Evolutionary conservation across 2,797 vertebrate species (phyloP), one percentile per base, ranked within the genome.

Genomic region (Serranus cabrilla): DNA sequence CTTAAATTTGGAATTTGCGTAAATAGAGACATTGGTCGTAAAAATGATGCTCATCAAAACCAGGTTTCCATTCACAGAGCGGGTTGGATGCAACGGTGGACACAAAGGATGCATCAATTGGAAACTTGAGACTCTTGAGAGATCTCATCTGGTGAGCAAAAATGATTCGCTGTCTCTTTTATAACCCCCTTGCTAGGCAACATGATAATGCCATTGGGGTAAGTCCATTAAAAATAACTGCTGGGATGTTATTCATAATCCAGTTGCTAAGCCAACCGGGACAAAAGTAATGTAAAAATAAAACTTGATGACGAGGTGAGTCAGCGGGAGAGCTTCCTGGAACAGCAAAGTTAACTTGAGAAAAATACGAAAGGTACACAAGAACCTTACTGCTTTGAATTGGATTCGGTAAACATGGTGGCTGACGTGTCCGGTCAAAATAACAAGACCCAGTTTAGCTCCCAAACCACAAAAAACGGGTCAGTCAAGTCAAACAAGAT

Each of bases 211-310:
- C 80, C 65, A 71, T 50, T 27, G 59, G 73, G 84, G 63, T 72
- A 80, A 79, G 65, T 90, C 89, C 76, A 91, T 92, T 88, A 92
- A 88, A 84, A 88, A 84, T 76, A 83, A 85, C 84, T 76, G 72
- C 74, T 63, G 27, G 83, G 88, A 84, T 82, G 79, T 89, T 91
- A 85, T 85, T 92, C 85, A 89, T 81, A 31, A 77, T 77, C 64
- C 71, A 76, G 91, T 92, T 93, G 84, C 91, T 85, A 87, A 69
- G 91, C 77, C 89, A 90, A 87, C 90, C 20, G 37, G 68, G 55
- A 78, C 57, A 82, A 82, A 88, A 90, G 86, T 82, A 80, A 74
- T 47, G 42, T 83, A 83, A 84, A 93, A 91, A 92, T 91, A 92
- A 79, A 81, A 83, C 67, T 76, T 77, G 71, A 86, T 92, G 91